Base-by-base conservation (phyloP, 92 coral and sea anemone species). In the Porites evermanni region DNA sequence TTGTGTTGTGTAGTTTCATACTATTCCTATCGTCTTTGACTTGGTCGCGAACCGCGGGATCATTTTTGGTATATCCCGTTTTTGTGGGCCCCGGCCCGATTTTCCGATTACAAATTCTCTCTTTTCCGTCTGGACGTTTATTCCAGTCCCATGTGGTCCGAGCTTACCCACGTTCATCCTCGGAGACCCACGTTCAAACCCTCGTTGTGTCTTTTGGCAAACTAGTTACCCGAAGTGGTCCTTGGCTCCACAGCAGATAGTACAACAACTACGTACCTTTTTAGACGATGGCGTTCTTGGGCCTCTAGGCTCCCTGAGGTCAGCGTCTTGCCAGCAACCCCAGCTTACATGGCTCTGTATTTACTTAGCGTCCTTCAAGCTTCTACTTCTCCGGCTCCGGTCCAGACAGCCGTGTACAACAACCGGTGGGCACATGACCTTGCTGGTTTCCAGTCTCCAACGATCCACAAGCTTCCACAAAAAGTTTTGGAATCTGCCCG, bases 141-240 rank as follows among this genome's bases (percentile, higher is more conserved):
- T 38, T 72, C 21, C 54, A 72, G 77, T 72, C 77, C 59, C 24
- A 44, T 72, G 58, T 72, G 77, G 77, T 72, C 77, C 54, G 77
- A 32, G 19, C 77, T 72, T 10, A 72, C 54, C 21, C 19, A 29
- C 54, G 54, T 72, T 32, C 21, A 70, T 21, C 21, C 21, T 21
- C 21, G 21, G 21, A 21, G 21, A 21, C 21, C 21, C 19, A 29
- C 54, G 54, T 72, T 32, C 21, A 70, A 21, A 72, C 60, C 77
- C 58, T 72, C 77, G 54, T 16, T 72, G 58, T 56, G 54, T 72
- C 77, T 72, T 72, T 19, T 72, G 77, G 77, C 59, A 72, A 32
- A 72, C 60, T 12, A 16, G 54, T 29, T 72, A 19, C 58, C 77
- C 19, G 53, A 72, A 72, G 54, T 72, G 54, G 77, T 72, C 54